Base-by-base conservation (phyloP, 2,888 invertebrate genomes). In the Rhodophaea formosa region DNA sequence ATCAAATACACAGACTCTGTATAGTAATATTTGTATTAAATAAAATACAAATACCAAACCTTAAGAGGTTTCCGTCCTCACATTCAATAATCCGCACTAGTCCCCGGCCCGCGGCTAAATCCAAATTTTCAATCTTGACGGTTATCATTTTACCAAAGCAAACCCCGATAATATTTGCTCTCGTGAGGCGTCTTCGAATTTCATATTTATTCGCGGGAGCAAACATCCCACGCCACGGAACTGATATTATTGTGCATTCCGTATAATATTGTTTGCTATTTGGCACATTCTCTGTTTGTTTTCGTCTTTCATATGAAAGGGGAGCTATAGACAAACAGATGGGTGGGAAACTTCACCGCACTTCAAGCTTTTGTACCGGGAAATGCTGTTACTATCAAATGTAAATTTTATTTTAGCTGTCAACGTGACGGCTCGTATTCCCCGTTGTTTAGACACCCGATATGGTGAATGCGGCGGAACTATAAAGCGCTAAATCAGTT, bases 211-310 rank as follows among this genome's bases (percentile, higher is more conserved):
- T 91, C 82, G 86, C 84, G 81, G 78, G 84, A 82, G 88, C 81
- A 90, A 91, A 91, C 86, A 86, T 66, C 83, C 84, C 84, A 80
- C 80, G 77, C 70, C 79, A 79, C 89, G 90, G 91, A 89, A 90
- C 88, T 89, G 88, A 90, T 91, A 91, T 91, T 91, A 91, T 91
- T 91, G 91, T 91, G 91, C 90, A 91, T 91, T 89, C 90, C 88
- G 91, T 88, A 91, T 91, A 91, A 91, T 91, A 91, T 91, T 91
- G 91, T 91, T 91, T 91, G 89, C 90, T 91, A 86, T 89, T 91
- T 91, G 89, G 86, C 91, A 91, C 91, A 90, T 91, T 90, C 88
- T 77, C 80, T 91, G 86, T 91, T 91, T 90, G 90, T 89, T 89
- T 86, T 90, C 88, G 88, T 78, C 88, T 89, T 84, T 86, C 84